Percentiles rank a stretch among this genome's conserved stretches.
These are phyloP conservation scores for Heliconius hewitsoni DNA, from an alignment of 1,140 invertebrate species.

Conservation along the genomic window DNA sequence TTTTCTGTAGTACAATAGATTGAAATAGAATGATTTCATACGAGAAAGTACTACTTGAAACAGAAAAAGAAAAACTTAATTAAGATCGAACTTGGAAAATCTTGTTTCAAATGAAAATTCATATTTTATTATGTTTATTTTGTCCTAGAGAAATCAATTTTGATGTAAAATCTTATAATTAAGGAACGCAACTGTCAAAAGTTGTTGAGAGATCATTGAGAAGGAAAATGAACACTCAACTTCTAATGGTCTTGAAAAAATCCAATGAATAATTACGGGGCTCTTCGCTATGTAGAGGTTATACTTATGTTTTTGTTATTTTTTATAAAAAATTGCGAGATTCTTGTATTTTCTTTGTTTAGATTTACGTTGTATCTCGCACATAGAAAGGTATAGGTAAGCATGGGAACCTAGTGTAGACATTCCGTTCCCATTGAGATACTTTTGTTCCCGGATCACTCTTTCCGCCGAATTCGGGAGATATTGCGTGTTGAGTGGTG, in stretches of 20 bases:
- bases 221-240: slow-evolving; percentile 8
- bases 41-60: neutral
- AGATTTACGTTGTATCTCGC: no score
- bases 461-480: no score
- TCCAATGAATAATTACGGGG: slow-evolving; percentile 10
- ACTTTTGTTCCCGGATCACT: no score
- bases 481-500: no score
- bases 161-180: slow-evolving; percentile 6
- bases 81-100: neutral
- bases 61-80: neutral
- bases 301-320: neutral
- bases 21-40: neutral
- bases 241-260: slow-evolving; percentile 11
- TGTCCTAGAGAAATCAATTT: slow-evolving; percentile 8
- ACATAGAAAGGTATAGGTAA: no score
- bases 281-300: neutral
- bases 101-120: neutral
- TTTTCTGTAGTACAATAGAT: neutral
- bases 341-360: neutral
- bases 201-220: neutral
- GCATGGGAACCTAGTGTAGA: no score
- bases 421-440: no score
- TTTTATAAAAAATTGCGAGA: neutral
- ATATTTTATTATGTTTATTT: slow-evolving; percentile 9
- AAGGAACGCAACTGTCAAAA: slow-evolving; percentile 14